Evolutionary conservation across 1,140 invertebrate genomes (phyloP).

Genomic region (Phymastichus coffea): DNA sequence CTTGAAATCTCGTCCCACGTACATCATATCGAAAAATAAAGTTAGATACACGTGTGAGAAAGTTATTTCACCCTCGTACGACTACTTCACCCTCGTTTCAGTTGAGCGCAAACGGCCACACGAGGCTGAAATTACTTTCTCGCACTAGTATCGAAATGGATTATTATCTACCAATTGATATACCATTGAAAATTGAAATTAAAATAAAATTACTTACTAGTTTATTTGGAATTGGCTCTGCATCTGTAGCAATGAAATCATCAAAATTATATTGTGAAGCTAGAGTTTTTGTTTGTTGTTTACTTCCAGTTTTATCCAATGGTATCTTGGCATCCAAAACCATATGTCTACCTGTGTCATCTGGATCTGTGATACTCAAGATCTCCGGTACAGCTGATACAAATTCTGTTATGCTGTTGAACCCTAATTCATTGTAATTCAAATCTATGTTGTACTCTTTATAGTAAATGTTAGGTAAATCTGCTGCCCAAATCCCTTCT

Average conservation of each 20-base stretch:
- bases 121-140: too few species aligned
- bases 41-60: too few species aligned
- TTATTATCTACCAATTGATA: too few species aligned
- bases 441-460: conserved; percentile 40
- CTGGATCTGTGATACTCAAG: conserved; percentile 34
- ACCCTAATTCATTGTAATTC: conserved; percentile 44
- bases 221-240: conserved; percentile 32
- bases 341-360: conserved; percentile 35
- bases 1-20: too few species aligned
- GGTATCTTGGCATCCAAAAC: conserved; percentile 37
- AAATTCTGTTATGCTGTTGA: conserved; percentile 42
- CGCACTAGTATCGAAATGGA: too few species aligned
- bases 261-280: conserved; percentile 29
- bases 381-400: conserved; percentile 43
- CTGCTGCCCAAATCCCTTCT: conserved; percentile 49
- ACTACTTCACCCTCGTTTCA: too few species aligned
- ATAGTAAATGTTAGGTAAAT: conserved; percentile 41
- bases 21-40: too few species aligned
- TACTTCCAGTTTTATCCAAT: not conserved
- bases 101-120: too few species aligned
- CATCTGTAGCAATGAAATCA: conserved; percentile 17
- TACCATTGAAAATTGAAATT: not conserved
- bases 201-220: conserved; percentile 33
- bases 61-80: too few species aligned
- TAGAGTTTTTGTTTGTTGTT: conserved; percentile 1